Evolutionary conservation across 2,888 invertebrate species (phyloP).

Genomic region (Aelia acuminata): DNA sequence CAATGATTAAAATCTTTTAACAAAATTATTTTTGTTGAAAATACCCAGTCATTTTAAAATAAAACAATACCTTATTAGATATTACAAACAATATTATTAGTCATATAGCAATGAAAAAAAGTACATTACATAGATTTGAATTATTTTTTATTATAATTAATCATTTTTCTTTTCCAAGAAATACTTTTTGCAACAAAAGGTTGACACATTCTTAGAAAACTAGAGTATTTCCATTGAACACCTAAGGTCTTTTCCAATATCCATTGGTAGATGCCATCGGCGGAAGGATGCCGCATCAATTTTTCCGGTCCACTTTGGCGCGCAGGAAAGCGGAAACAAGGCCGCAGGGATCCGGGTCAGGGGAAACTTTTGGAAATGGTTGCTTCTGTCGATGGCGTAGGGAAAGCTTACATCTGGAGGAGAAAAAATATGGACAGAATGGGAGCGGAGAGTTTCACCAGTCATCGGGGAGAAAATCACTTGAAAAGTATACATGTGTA

Average conservation of each 20-base stretch:
- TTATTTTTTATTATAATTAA: too few species aligned
- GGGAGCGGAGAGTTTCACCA: not conserved
- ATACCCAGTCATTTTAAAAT: too few species aligned
- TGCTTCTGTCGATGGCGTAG: not conserved
- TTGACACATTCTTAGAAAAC: too few species aligned
- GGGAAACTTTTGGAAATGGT: slow-evolving; percentile 17
- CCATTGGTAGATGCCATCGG: not conserved
- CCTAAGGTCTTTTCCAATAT: not conserved
- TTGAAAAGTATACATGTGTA: not conserved
- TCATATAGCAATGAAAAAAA: too few species aligned
- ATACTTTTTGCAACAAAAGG: too few species aligned
- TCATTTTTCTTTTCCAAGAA: too few species aligned
- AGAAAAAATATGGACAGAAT: slow-evolving; percentile 26
- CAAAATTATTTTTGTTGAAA: too few species aligned
- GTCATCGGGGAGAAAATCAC: not conserved
- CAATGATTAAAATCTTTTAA: too few species aligned
- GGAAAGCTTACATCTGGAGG: not conserved
- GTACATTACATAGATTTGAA: too few species aligned
- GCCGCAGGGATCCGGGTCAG: slow-evolving; percentile 17
- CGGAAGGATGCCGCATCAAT: slow-evolving; percentile 15
- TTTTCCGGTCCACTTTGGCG: slow-evolving; percentile 41
- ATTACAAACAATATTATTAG: too few species aligned
- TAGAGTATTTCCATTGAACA: not conserved
- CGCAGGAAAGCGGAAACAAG: slow-evolving; percentile 45
- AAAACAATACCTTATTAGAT: too few species aligned